These are phyloP conservation scores for Tenebrio molitor DNA, from an alignment of 1,140 invertebrate genomes.

Conservation along the genomic window DNA sequence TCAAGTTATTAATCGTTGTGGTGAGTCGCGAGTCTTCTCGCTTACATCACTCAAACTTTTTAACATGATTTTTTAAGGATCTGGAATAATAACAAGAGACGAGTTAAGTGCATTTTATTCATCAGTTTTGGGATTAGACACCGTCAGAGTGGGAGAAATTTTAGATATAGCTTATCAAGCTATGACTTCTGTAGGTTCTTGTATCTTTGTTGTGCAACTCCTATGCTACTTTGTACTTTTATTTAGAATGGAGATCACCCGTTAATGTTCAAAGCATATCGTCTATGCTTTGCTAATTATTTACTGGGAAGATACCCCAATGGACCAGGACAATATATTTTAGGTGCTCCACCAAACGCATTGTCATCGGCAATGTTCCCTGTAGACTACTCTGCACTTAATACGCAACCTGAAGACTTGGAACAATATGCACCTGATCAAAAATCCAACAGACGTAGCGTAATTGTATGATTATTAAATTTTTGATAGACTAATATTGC, in stretches of 20 bases:
- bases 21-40: no score
- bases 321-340: constrained; percentile 79
- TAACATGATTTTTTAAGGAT: no score
- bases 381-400: constrained; percentile 81
- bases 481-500: constrained; percentile 26
- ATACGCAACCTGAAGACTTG: constrained; percentile 76
- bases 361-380: constrained; percentile 74
- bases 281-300: constrained; percentile 80
- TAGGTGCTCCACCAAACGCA: constrained; percentile 72
- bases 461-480: constrained; percentile 72
- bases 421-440: constrained; percentile 79
- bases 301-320: constrained; percentile 79
- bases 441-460: constrained; percentile 77
- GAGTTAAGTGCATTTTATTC: constrained; percentile 78
- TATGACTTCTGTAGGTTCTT: constrained; percentile 77
- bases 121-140: constrained; percentile 75
- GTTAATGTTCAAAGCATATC: constrained; percentile 74
- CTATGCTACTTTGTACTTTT: constrained; percentile 20
- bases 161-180: constrained; percentile 76
- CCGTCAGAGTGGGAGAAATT: constrained; percentile 73
- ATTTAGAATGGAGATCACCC: constrained; percentile 77
- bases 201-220: constrained; percentile 33
- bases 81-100: constrained; percentile 74
- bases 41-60: no score
- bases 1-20: constrained; percentile 77